These are phyloP conservation scores for Phyllotis vaccarum DNA, from an alignment of 2,797 vertebrate genomes.

Conservation along the genomic window DNA sequence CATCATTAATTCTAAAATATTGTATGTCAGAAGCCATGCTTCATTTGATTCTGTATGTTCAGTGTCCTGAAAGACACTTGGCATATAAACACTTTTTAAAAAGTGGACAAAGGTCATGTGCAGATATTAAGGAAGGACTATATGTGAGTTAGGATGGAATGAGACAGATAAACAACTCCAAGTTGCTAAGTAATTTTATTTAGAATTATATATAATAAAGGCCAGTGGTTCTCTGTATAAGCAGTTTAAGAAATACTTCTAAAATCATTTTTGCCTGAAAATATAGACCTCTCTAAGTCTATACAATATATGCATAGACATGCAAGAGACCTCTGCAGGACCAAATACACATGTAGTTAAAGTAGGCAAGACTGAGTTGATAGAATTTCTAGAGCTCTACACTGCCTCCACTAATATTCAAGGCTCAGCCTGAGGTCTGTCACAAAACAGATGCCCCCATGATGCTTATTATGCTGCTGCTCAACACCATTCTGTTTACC, in stretches of 20 bases:
- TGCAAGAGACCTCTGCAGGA: background rate
- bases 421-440: background rate
- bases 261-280: background rate
- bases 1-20: background rate
- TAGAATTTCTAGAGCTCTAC: background rate
- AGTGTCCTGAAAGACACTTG: background rate
- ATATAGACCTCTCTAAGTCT: background rate
- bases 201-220: background rate
- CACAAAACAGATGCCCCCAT: background rate
- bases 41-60: background rate
- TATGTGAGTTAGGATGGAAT: background rate
- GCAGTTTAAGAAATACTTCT: background rate
- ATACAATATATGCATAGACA: background rate
- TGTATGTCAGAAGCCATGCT: background rate
- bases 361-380: background rate
- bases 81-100: background rate
- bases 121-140: background rate
- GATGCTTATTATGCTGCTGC: background rate
- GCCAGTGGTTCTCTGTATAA: background rate
- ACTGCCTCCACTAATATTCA: background rate
- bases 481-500: background rate
- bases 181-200: background rate
- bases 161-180: background rate
- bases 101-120: background rate
- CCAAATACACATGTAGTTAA: background rate